Evolutionary conservation across 1,140 invertebrate genomes (phyloP), one percentile per base, ranked within the genome.

Genomic region (Drosophila baimaii): DNA sequence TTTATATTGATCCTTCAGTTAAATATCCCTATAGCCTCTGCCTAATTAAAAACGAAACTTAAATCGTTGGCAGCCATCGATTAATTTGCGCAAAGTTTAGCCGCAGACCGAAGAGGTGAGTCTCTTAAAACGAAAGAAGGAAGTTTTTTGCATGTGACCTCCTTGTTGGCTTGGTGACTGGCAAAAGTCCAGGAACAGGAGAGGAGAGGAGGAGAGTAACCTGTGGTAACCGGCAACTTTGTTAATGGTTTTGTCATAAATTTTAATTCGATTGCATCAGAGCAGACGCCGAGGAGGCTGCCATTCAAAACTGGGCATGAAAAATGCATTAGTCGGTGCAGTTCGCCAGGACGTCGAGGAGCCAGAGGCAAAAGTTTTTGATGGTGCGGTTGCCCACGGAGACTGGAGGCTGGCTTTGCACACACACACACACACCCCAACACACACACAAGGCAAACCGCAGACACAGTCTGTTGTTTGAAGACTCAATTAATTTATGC

Each of bases 201-300:
- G 13, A 37, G 31, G 15, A 8, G n/a, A 12, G 54, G 54, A 15
- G 12, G 33, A 1, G 31, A 10, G 31, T 12, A 12, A 44, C 44
- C 56, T 51, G 49, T 51, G 31, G 51, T 54, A 35, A 37, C 46
- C 56, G 47, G 72, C 72, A 88, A 88, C 80, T 88, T 88, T 89
- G 84, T 88, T 88, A 88, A 88, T 88, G 85, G 84, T 89, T 89
- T 89, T 84, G 84, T 89, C 84, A 89, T 89, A 89, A 89, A 89
- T 89, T 89, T 89, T 89, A 89, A 89, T 89, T 89, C 85, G 84
- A 89, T 89, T 80, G 84, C 84, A 83, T 77, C 81, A 86, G 63
- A 73, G 73, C 59, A 62, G 47, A 61, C 31, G 41, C 55, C 35
- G 55, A 31, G 13, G 33, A 21, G 71, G 54, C 63, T 46, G 55